Conservation (phyloP, 2,888 invertebrate genomes). For the Sinodicranocentrus sp. region DNA sequence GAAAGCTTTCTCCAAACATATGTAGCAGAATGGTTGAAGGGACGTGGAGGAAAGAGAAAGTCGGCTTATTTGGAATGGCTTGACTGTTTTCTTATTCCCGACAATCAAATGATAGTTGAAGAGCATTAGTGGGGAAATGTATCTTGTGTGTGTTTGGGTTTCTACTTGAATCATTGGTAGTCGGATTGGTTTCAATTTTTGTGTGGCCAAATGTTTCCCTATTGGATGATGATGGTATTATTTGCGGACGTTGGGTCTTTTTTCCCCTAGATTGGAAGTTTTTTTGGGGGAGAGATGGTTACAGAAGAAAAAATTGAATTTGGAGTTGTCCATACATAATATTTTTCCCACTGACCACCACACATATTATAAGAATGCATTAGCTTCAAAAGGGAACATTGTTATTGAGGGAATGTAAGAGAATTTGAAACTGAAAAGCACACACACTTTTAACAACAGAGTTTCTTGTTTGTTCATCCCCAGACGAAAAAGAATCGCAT, state of each 20-base stretch:
- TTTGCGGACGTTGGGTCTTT: no score
- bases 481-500: no score
- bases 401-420: no score
- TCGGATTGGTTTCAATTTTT: conserved; percentile 5
- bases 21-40: conserved; percentile 36
- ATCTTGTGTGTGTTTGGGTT: background rate
- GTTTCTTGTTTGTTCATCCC: no score
- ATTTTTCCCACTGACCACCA: no score
- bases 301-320: background rate
- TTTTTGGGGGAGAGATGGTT: background rate
- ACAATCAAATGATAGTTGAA: conserved; percentile 37
- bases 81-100: background rate
- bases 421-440: no score
- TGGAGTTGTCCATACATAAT: no score
- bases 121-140: background rate
- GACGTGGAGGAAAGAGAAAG: background rate
- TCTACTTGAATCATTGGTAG: background rate
- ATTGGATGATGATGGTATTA: background rate
- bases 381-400: no score
- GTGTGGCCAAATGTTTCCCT: background rate
- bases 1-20: conserved; percentile 38
- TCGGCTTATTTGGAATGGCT: conserved; percentile 31
- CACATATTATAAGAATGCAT: no score
- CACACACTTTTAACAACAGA: no score
- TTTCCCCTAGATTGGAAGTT: no score